Evolutionary conservation across 1,140 invertebrate genomes (phyloP), one percentile per base, ranked within the genome.

Genomic region (Coenobita brevimanus): DNA sequence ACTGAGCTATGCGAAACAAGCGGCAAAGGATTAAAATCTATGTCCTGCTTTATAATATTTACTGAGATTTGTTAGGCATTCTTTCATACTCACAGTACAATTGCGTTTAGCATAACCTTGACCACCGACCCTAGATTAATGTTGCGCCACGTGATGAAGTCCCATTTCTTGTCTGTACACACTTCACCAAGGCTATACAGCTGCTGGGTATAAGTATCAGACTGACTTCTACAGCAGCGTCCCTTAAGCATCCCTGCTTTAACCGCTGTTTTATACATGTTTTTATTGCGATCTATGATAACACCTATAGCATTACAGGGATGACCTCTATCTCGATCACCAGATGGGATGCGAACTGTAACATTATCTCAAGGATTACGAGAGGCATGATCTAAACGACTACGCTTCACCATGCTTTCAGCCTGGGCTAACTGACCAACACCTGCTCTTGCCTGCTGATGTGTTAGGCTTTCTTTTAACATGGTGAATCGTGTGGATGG

Each of bases 101-200:
- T 79, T 57, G 76, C 76, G 15, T 46, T 79, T 54, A 54, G 43
- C 46, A 79, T 79, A 27, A 79, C 76, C 76, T 54, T 79, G 76
- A 79, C 76, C 76, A 79, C 73, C 73, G 43, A 4, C 33, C 73
- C 73, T 41, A 76, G 73, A 76, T 76, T 27, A 76, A 0, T 4
- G 73, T 38, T 76, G 0, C 43, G 43, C 41, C 43, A 38, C 73
- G 17, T 76, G 73, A 4, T 27, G 4, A 79, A 79, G 76, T 79
- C 76, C 76, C 54, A 54, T 54, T 79, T 79, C 76, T 79, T 79
- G 76, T 79, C 4, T 50, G 3, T 2, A 79, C 1, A 21, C 27
- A 79, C 3, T 8, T 46, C 76, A 79, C 76, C 38, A 79, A 79
- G 3, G 36, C 30, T 75, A 75, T 75, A 36, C 71, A 75, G 71